These are phyloP conservation scores for Orius insidiosus DNA, from an alignment of 1,140 invertebrate genomes.

Conservation along the genomic window DNA sequence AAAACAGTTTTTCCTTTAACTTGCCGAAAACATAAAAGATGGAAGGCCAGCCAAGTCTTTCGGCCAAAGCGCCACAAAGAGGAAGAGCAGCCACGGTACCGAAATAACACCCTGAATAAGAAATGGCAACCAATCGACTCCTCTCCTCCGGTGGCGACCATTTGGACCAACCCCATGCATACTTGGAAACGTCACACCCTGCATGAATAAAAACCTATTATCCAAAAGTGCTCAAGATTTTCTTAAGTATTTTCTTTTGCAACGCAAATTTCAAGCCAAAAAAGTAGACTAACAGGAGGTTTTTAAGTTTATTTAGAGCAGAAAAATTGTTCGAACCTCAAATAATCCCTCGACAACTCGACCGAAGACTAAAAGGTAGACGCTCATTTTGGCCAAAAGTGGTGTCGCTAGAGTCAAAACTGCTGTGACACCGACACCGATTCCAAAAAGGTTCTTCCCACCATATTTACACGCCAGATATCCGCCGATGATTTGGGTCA, in stretches of 20 bases:
- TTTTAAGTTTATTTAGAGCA: no score
- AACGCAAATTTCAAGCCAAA: no score
- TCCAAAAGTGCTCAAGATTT: no score
- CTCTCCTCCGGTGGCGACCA: slow-evolving; percentile 78
- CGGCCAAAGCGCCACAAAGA: slow-evolving; percentile 49
- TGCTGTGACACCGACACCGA: slow-evolving; percentile 62
- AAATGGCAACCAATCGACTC: slow-evolving; percentile 54
- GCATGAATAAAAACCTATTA: no score
- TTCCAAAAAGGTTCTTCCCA: slow-evolving; percentile 53
- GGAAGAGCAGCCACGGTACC: slow-evolving; percentile 69
- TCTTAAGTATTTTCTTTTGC: no score
- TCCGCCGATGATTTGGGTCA: slow-evolving; percentile 52
- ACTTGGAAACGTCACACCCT: slow-evolving; percentile 81
- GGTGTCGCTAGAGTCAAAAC: slow-evolving; percentile 71
- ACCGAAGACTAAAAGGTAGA: slow-evolving; percentile 50
- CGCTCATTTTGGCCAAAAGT: slow-evolving; percentile 41
- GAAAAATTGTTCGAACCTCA: slow-evolving; percentile 63
- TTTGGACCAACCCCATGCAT: slow-evolving; percentile 74
- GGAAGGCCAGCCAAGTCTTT: slow-evolving; percentile 61
- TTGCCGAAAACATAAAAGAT: slow-evolving; percentile 79
- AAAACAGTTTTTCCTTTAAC: slow-evolving; percentile 12
- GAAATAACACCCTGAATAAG: slow-evolving; percentile 66
- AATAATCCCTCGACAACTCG: slow-evolving; percentile 74
- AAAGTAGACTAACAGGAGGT: no score
- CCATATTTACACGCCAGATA: slow-evolving; percentile 52